Conservation (phyloP, 2,113 vertebrate genomes). For the Boulengeromyrus knoepffleri region DNA sequence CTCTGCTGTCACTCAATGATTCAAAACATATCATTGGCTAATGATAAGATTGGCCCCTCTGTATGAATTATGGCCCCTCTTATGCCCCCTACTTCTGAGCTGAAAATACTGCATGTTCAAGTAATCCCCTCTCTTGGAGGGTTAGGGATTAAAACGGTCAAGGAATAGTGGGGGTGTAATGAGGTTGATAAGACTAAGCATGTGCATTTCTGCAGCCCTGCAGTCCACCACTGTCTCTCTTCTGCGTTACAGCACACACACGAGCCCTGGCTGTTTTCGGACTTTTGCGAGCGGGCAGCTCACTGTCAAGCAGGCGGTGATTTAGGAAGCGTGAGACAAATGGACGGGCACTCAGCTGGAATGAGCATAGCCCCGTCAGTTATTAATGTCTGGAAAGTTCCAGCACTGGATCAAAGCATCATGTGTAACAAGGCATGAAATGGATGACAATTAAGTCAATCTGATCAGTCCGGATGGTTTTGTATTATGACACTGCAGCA, state of each 20-base stretch:
- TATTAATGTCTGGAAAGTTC: slow-evolving; percentile 4
- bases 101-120: neutral
- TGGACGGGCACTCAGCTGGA: neutral
- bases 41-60: neutral
- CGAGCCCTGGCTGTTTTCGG: neutral
- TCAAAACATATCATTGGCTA: neutral
- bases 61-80: neutral
- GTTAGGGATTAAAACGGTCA: neutral
- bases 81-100: neutral
- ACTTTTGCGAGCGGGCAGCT: neutral
- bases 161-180: neutral
- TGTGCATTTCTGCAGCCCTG: neutral
- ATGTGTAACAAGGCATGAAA: slow-evolving; percentile 23
- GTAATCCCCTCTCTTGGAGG: neutral
- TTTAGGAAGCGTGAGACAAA: slow-evolving; percentile 21
- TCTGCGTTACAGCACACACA: neutral
- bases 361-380: neutral
- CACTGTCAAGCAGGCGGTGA: neutral
- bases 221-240: neutral
- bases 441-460: slow-evolving; percentile 17
- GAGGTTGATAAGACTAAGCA: neutral
- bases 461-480: neutral
- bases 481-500: neutral
- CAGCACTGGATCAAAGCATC: slow-evolving; percentile 17
- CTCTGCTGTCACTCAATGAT: neutral